Conservation (phyloP, 2,113 vertebrate species). For the Hepsetus odoe region DNA sequence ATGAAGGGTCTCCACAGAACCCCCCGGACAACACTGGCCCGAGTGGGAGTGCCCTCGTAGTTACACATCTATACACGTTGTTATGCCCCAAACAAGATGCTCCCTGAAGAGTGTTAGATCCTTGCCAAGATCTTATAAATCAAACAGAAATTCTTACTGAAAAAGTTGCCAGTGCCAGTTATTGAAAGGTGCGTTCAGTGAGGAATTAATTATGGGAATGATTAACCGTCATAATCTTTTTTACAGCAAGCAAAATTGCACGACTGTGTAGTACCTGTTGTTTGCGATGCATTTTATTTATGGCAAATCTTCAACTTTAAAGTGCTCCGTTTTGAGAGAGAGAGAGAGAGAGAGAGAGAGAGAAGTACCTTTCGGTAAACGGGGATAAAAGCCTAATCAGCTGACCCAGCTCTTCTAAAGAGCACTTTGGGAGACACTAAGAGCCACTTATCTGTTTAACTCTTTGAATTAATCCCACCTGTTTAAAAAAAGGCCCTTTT, state of each 20-base stretch:
- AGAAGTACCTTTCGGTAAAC: conserved; percentile 40
- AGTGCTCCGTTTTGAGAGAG: conserved; percentile 30
- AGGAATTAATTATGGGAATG: conserved; percentile 6
- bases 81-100: too few relatives aligned
- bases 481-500: conserved; percentile 4
- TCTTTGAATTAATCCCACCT: conserved; percentile 60
- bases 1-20: too few relatives aligned
- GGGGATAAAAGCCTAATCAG: conserved; percentile 58
- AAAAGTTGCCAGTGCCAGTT: conserved; percentile 1
- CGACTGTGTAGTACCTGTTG: conserved; percentile 44
- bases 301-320: conserved; percentile 42
- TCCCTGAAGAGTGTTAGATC: neutral
- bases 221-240: neutral
- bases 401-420: conserved; percentile 40
- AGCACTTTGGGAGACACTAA: conserved; percentile 4
- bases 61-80: too few relatives aligned
- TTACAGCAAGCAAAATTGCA: conserved; percentile 26
- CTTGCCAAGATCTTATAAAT: neutral
- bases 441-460: conserved; percentile 52
- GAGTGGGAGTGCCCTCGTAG: too few relatives aligned
- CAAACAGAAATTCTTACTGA: neutral
- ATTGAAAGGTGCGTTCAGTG: neutral
- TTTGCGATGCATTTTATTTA: conserved; percentile 49
- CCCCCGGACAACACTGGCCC: too few relatives aligned
- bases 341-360: conserved; percentile 24